Conservation (phyloP, 2,888 invertebrate genomes). For the Caenorhabditis sulstoni region DNA sequence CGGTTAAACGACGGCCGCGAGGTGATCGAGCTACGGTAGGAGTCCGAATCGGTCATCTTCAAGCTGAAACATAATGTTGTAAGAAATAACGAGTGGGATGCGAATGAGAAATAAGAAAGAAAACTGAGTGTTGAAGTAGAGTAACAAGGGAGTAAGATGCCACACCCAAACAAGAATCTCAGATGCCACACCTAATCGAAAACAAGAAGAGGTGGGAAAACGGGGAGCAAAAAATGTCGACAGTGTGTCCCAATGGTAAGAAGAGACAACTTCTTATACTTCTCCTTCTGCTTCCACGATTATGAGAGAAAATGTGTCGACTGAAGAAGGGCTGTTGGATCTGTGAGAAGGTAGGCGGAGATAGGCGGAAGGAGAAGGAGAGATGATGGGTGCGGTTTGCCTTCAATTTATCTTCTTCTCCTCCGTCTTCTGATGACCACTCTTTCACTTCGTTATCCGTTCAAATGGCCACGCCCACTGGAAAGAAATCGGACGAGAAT, state of each 20-base stretch:
- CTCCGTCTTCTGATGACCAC: slow-evolving; percentile 3
- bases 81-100: no score
- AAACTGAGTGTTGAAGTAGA: background rate
- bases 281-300: slow-evolving; percentile 1
- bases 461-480: slow-evolving; percentile 25
- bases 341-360: slow-evolving; percentile 14
- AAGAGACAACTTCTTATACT: no score
- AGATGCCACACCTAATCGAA: slow-evolving; percentile 35
- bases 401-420: slow-evolving; percentile 48
- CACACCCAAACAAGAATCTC: slow-evolving; percentile 25
- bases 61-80: no score
- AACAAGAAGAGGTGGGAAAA: slow-evolving; percentile 15
- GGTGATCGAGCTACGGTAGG: slow-evolving; percentile 73
- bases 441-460: slow-evolving; percentile 44
- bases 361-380: slow-evolving; percentile 20
- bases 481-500: slow-evolving; percentile 29
- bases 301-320: slow-evolving; percentile 28
- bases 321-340: slow-evolving; percentile 12
- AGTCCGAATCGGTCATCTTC: slow-evolving; percentile 64
- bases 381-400: slow-evolving; percentile 53
- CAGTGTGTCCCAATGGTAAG: background rate
- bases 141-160: background rate
- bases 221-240: slow-evolving; percentile 12
- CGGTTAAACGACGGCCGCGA: slow-evolving; percentile 73
- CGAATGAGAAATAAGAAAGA: background rate